These are phyloP conservation scores for Melospiza melodia DNA, from an alignment of 2,113 vertebrate species.

Conservation along the genomic window DNA sequence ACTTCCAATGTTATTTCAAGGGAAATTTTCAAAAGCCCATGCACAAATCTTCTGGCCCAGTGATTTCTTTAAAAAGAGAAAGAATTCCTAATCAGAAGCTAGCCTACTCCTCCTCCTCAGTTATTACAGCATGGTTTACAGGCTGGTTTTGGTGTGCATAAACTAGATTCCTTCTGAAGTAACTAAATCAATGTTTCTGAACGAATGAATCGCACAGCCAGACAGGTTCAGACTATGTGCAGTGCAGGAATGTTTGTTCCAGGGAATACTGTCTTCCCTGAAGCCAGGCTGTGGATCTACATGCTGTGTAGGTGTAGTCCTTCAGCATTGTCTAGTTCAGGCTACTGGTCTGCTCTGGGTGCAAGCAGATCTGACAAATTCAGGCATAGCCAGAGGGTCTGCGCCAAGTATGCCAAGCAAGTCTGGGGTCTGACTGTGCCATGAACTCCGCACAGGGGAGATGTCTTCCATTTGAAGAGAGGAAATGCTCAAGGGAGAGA, in stretches of 20 bases:
- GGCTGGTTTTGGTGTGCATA: neutral
- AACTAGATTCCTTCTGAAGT: neutral
- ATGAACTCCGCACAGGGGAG: neutral
- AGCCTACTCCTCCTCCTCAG: neutral
- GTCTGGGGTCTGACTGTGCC: neutral
- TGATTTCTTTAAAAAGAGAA: neutral
- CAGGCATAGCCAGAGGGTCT: neutral
- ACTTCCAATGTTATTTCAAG: neutral
- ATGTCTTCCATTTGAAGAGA: neutral
- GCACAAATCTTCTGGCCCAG: neutral
- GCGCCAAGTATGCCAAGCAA: fast-evolving
- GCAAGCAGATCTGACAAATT: neutral
- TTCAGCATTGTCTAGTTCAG: neutral
- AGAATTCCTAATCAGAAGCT: neutral
- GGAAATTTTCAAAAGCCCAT: neutral
- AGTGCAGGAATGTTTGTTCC: neutral
- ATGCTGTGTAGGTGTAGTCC: neutral
- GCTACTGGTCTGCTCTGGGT: neutral
- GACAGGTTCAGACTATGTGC: neutral
- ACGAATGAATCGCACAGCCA: neutral
- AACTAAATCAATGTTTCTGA: neutral
- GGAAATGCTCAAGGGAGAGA: neutral
- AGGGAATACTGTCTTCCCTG: neutral
- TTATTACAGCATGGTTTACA: neutral
- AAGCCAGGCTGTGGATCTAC: neutral